Base-by-base conservation (phyloP, 2,888 invertebrate species). In the Lordiphosa fenestrarum region DNA sequence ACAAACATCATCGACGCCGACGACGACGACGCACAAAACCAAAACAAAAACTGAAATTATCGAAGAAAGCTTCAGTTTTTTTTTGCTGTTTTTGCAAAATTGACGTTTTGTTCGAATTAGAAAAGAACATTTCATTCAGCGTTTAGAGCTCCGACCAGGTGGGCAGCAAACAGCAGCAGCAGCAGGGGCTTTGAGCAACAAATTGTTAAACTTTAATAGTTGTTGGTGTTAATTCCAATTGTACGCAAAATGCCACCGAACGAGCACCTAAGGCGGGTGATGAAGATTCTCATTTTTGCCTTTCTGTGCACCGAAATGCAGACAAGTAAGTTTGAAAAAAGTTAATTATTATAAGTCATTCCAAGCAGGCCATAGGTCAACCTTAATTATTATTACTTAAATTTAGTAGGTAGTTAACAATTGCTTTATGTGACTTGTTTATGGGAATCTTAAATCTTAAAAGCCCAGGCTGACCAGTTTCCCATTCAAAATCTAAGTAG, bases 291-390 rank as follows among this genome's bases (percentile, higher is more conserved):
- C 25, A 81, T 87, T 52, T 69, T 88, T 52, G 82, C 80, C 21
- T 86, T 88, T 54, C 57, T 88, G 0, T 88, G 87, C 76, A 78
- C 81, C 40, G 89, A 88, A 82, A 84, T 88, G 77, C 85, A 87
- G 38, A 80, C 85, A 61, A 81, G 89, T 88, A 71, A 88, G 89
- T 87, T 37, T 3, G 33, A 6, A 6, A 13, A 42, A 23, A 3
- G 23, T 10, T 25, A 6, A 6, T 6, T 19, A 19, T 19, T 19
- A 4, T 19, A 19, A 19, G 19, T 19, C 19, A 19, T 19, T 19
- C 2, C 19, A 2, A 19, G 19, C 19, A 19, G 19, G 19, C 19
- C 4, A 19, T 19, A 19, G 19, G 19, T 19, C 19, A 19, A 19
- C 4, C 3, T 19, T 19, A 2, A 19, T 19, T 2, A 4, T 19